Conservation (phyloP, 2,888 invertebrate genomes). For the Carterocephalus palaemon region DNA sequence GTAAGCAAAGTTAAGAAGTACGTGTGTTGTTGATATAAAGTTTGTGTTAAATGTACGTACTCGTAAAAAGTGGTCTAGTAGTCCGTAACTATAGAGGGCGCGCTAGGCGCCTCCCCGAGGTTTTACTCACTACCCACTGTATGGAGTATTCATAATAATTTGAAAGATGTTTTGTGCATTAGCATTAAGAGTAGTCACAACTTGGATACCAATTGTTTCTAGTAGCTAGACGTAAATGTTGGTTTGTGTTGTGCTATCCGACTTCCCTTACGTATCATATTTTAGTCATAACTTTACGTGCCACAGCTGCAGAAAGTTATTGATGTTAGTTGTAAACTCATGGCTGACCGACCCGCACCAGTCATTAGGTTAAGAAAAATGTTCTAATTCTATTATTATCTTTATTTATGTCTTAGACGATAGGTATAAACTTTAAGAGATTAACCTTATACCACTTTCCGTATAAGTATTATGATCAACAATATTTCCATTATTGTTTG, state of each 20-base stretch:
- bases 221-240: conserved; percentile 30
- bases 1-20: conserved; percentile 43
- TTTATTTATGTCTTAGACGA: conserved; percentile 61
- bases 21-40: conserved; percentile 44
- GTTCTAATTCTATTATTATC: conserved; percentile 63
- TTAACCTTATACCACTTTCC: conserved; percentile 73
- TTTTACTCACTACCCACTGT: conserved; percentile 32
- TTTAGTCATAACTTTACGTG: conserved; percentile 37
- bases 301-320: conserved; percentile 46
- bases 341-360: conserved; percentile 70
- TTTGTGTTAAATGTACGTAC: conserved; percentile 40
- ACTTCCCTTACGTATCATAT: conserved; percentile 22
- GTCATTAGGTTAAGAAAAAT: conserved; percentile 61
- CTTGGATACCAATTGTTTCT: conserved; percentile 26
- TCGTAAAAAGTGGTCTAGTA: conserved; percentile 27
- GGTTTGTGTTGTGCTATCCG: conserved; percentile 31
- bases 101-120: conserved; percentile 33
- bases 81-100: conserved; percentile 34
- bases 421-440: conserved; percentile 67
- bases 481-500: conserved; percentile 72
- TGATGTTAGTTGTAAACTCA: conserved; percentile 51
- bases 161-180: conserved; percentile 3
- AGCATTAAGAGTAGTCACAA: conserved; percentile 29
- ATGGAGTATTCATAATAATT: conserved; percentile 28
- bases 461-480: conserved; percentile 76